A percentile compares a stretch with the other conserved stretches of the same genome.
phyloP scores from a whole-genome alignment of 2,888 invertebrate species.

The Lasioglossum calceatum region DNA sequence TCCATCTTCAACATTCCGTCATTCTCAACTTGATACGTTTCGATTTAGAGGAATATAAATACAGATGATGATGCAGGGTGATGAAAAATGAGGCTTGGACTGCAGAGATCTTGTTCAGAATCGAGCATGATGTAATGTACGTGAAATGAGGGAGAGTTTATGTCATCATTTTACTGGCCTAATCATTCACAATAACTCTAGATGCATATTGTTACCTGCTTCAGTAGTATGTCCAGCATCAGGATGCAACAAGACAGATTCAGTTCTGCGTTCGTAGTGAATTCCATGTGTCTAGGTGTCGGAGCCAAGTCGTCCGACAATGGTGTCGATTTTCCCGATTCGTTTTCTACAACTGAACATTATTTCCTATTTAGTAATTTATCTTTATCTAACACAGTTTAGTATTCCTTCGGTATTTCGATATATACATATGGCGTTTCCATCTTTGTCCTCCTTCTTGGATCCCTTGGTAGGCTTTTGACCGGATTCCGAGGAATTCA shows the following conservation, averaged over 20 bases:
- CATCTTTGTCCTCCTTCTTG: constrained; percentile 73
- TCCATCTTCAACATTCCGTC: constrained; percentile 87
- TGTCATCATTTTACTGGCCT: neutral
- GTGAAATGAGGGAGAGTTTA: neutral
- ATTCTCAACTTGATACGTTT: neutral
- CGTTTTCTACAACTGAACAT: constrained; percentile 89
- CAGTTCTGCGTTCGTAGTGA: constrained; percentile 89
- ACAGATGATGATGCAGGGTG: neutral
- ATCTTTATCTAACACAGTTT: neutral
- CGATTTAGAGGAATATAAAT: neutral
- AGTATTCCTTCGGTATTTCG: neutral
- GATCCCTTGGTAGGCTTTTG: constrained; percentile 73
- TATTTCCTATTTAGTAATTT: neutral
- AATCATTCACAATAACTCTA: neutral
- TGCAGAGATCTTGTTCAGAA: neutral
- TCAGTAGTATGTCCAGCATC: constrained; percentile 97
- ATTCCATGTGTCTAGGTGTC: constrained; percentile 87
- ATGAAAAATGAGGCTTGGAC: neutral
- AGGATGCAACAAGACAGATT: constrained; percentile 98
- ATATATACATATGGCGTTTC: constrained; percentile 86
- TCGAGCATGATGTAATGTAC: neutral
- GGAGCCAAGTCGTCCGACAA: constrained; percentile 89
- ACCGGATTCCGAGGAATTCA: constrained; percentile 71
- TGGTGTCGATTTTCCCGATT: constrained; percentile 89
- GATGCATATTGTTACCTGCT: constrained; percentile 88